Conservation (phyloP, 1,140 invertebrate genomes). For the Drosophila oshimai region DNA sequence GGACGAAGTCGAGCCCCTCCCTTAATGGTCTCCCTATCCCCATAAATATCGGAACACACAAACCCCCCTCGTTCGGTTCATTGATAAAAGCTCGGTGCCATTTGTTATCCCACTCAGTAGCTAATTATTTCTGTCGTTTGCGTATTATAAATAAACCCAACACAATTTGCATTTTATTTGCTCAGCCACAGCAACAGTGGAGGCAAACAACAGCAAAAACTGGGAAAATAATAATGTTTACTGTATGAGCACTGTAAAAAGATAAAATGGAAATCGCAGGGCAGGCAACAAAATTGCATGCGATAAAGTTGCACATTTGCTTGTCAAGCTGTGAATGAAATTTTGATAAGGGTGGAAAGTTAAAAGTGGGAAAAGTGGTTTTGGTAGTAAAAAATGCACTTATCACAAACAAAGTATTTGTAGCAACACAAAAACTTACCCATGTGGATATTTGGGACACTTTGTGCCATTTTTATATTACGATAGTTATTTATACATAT, state of each 20-base stretch:
- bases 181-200: not conserved
- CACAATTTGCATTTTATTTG: constrained; percentile 31
- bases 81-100: constrained; percentile 58
- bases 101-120: constrained; percentile 23
- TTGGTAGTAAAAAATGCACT: no score
- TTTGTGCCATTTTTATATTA: no score
- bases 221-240: not conserved
- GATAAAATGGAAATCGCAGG: constrained; percentile 6
- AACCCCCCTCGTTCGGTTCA: constrained; percentile 23
- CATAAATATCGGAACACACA: not conserved
- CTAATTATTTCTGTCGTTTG: constrained; percentile 41
- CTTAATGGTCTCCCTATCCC: not conserved
- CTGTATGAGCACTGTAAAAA: constrained; percentile 4
- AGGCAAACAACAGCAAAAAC: constrained; percentile 8
- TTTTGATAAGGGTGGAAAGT: not conserved
- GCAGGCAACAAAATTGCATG: constrained; percentile 9
- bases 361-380: not conserved
- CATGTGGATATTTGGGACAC: no score
- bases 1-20: constrained; percentile 26
- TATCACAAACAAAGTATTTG: no score
- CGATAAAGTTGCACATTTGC: not conserved
- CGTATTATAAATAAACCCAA: constrained; percentile 50
- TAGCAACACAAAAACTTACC: no score
- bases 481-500: no score
- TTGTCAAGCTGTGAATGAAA: not conserved